A percentile compares a stretch with the other conserved stretches of the same genome.
These are phyloP conservation scores for Drosophila bipectinata DNA, from an alignment of 1,140 invertebrate species.

Conservation along the genomic window DNA sequence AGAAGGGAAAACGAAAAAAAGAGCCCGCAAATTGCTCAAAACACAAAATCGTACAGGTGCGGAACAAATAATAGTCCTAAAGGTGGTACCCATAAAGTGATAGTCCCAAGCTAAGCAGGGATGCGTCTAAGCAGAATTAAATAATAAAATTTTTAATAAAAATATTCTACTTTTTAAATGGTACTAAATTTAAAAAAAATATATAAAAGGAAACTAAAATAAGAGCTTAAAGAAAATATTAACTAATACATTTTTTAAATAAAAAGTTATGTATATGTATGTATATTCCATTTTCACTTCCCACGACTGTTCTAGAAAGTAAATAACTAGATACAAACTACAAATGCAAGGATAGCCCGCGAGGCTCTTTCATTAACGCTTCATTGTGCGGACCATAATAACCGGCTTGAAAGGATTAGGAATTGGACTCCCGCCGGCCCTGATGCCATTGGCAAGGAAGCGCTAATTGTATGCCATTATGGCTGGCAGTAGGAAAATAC, in stretches of 20 bases:
- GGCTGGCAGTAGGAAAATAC: background rate
- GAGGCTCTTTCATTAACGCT: slow-evolving; percentile 59
- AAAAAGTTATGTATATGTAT: background rate
- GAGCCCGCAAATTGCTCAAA: slow-evolving; percentile 24
- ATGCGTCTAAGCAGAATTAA: background rate
- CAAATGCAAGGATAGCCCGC: slow-evolving; percentile 21
- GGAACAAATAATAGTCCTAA: slow-evolving; percentile 12
- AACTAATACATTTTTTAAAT: background rate
- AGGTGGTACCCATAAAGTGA: background rate
- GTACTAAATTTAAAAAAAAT: background rate
- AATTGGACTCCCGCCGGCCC: slow-evolving; percentile 30
- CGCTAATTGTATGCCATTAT: slow-evolving; percentile 31
- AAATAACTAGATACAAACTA: background rate
- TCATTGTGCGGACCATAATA: slow-evolving; percentile 49
- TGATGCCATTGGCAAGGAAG: slow-evolving; percentile 25
- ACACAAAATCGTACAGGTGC: slow-evolving; percentile 34
- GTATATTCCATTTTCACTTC: background rate
- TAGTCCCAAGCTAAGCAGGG: background rate
- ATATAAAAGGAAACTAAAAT: background rate
- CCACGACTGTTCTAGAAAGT: background rate
- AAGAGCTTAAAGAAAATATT: too few species aligned
- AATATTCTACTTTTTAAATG: too few species aligned
- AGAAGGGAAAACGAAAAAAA: slow-evolving; percentile 18
- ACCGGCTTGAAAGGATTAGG: slow-evolving; percentile 38
- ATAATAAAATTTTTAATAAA: background rate